Evolutionary conservation across 1,140 invertebrate species (phyloP).

Genomic region (Cherax destructor): DNA sequence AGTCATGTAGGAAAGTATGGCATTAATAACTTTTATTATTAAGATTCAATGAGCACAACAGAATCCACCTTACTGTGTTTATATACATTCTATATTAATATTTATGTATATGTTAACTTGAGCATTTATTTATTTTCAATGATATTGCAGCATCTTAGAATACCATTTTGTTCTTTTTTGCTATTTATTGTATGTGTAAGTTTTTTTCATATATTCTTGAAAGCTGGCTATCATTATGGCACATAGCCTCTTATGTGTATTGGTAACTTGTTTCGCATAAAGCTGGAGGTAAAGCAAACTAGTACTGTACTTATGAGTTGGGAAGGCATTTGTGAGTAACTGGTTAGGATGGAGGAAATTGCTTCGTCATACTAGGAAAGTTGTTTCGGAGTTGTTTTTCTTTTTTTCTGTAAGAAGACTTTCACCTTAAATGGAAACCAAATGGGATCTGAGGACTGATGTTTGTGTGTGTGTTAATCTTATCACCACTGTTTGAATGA

Average conservation of each 20-base stretch:
- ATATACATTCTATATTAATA: too few relatives aligned
- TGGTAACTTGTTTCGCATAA: neutral
- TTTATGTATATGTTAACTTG: too few relatives aligned
- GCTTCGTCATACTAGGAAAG: neutral
- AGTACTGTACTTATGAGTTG: constrained; percentile 1
- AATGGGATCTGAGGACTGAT: neutral
- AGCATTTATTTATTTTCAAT: neutral
- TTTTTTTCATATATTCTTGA: constrained; percentile 5
- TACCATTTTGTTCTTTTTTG: neutral
- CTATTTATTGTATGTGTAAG: constrained; percentile 21
- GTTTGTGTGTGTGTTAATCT: neutral
- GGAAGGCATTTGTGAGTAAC: constrained; percentile 28
- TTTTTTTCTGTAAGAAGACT: neutral
- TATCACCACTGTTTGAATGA: neutral
- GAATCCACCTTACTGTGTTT: too few relatives aligned
- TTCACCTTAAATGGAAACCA: neutral
- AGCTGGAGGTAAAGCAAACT: constrained; percentile 16
- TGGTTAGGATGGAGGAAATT: constrained; percentile 39
- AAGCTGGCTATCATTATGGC: constrained; percentile 35
- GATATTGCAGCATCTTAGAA: constrained; percentile 40
- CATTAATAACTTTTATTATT: too few relatives aligned
- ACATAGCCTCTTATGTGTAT: neutral
- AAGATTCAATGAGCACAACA: too few relatives aligned
- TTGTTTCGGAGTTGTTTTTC: neutral
- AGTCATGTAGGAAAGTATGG: too few relatives aligned